Percentiles rank a stretch among this genome's conserved stretches.
Evolutionary conservation across 2,113 vertebrate species (phyloP).

Genomic region (Perccottus glenii): DNA sequence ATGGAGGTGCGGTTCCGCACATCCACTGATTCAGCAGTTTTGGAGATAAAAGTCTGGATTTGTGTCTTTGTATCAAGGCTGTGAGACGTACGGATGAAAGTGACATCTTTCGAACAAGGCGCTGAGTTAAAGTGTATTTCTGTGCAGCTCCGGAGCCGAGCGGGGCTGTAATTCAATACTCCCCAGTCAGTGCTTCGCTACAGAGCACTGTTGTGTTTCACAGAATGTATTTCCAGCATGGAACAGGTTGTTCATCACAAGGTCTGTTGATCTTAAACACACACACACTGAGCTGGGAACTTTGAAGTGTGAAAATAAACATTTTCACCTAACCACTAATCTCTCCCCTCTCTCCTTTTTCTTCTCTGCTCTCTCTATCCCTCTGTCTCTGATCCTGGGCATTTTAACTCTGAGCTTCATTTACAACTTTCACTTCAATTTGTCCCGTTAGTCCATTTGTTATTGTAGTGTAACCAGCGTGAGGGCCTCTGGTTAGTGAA

Average conservation of each 20-base stretch:
- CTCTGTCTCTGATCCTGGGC: conserved; percentile 40
- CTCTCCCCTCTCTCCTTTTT: conserved; percentile 35
- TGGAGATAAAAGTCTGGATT: conserved; percentile 29
- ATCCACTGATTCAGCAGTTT: conserved; percentile 47
- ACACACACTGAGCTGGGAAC: conserved; percentile 62
- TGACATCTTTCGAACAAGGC: conserved; percentile 39
- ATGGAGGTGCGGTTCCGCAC: conserved; percentile 30
- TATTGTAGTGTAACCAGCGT: conserved; percentile 78
- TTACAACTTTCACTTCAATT: conserved; percentile 81
- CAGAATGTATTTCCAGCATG: conserved; percentile 72
- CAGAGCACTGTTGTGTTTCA: conserved; percentile 73
- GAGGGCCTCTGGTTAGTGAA: conserved; percentile 90
- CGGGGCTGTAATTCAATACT: conserved; percentile 65
- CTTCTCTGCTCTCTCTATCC: not conserved
- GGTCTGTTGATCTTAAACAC: conserved; percentile 76
- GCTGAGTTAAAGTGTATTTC: conserved; percentile 47
- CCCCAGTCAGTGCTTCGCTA: conserved; percentile 70
- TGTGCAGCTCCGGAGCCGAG: conserved; percentile 50
- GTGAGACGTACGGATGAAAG: conserved; percentile 49
- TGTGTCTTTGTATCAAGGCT: conserved; percentile 33
- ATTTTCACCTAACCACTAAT: conserved; percentile 72
- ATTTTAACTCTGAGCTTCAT: conserved; percentile 72
- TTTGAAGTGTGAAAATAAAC: conserved; percentile 83
- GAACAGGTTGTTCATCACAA: conserved; percentile 77
- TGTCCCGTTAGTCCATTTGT: conserved; percentile 77